These are phyloP conservation scores for Lamprologus sp. DNA, from an alignment of 2,113 vertebrate species.

Conservation along the genomic window DNA sequence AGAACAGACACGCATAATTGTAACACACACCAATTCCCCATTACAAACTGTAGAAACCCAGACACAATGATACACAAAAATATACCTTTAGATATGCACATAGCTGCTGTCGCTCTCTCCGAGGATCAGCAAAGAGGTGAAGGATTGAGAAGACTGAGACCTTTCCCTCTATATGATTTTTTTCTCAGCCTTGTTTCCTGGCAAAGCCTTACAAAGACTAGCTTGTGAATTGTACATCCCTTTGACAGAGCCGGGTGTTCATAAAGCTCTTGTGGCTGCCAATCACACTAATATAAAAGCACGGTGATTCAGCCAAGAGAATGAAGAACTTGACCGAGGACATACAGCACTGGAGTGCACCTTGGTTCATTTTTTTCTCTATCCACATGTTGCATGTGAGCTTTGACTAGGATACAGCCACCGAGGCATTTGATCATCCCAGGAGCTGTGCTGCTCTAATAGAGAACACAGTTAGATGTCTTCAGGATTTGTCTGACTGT, in stretches of 20 bases:
- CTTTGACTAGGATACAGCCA: neutral
- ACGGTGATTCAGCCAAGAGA: slow-evolving; percentile 2
- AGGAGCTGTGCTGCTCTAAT: neutral
- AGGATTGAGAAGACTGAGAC: slow-evolving; percentile 11
- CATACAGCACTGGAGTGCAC: neutral
- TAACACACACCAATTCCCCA: neutral
- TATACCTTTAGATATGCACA: neutral
- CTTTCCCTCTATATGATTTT: slow-evolving; percentile 1
- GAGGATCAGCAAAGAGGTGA: slow-evolving; percentile 19
- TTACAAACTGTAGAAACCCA: neutral
- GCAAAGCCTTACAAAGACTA: slow-evolving; percentile 46
- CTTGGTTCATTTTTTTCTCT: neutral
- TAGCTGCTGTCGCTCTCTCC: neutral
- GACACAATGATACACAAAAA: neutral
- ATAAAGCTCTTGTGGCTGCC: slow-evolving; percentile 40
- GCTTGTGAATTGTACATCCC: slow-evolving; percentile 41
- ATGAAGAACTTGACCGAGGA: slow-evolving; percentile 32
- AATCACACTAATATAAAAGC: slow-evolving; percentile 47
- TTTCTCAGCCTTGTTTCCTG: slow-evolving; percentile 16
- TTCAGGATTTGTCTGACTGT: neutral
- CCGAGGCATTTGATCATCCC: neutral
- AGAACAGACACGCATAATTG: neutral
- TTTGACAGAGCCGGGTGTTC: slow-evolving; percentile 33
- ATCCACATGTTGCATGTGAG: slow-evolving; percentile 2
- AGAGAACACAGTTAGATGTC: neutral